Conservation (phyloP, 2,888 invertebrate genomes). For the Crematogaster levior region DNA sequence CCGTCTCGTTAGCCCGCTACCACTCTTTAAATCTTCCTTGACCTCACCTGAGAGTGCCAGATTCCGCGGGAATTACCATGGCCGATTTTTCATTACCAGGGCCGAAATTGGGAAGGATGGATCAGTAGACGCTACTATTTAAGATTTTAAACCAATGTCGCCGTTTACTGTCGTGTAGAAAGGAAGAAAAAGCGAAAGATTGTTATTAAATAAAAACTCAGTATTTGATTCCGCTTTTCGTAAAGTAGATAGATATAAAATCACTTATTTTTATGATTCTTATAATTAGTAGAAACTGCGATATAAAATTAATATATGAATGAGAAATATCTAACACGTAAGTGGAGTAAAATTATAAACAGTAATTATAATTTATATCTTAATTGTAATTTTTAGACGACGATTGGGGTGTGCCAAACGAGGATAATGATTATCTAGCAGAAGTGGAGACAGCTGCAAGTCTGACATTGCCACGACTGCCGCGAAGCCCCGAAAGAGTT, state of each 20-base stretch:
- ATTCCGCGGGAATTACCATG: conserved; percentile 44
- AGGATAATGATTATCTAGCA: conserved; percentile 81
- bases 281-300: not conserved
- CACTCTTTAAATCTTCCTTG: conserved; percentile 56
- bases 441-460: conserved; percentile 76
- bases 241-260: not conserved
- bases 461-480: conserved; percentile 81
- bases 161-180: not conserved
- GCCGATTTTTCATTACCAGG: conserved; percentile 42
- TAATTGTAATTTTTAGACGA: conserved; percentile 88
- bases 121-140: not conserved
- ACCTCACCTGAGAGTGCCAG: conserved; percentile 52
- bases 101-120: conserved; percentile 9
- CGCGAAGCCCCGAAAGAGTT: conserved; percentile 82
- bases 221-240: not conserved
- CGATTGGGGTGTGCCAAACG: conserved; percentile 88
- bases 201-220: too few relatives aligned
- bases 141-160: not conserved
- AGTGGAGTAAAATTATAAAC: not conserved
- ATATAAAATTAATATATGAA: not conserved
- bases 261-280: not conserved
- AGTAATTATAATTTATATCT: not conserved
- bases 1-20: conserved; percentile 48
- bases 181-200: not conserved
- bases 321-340: not conserved